phyloP scores from a whole-genome alignment of 2,113 vertebrate genomes.

The Indri indri region DNA sequence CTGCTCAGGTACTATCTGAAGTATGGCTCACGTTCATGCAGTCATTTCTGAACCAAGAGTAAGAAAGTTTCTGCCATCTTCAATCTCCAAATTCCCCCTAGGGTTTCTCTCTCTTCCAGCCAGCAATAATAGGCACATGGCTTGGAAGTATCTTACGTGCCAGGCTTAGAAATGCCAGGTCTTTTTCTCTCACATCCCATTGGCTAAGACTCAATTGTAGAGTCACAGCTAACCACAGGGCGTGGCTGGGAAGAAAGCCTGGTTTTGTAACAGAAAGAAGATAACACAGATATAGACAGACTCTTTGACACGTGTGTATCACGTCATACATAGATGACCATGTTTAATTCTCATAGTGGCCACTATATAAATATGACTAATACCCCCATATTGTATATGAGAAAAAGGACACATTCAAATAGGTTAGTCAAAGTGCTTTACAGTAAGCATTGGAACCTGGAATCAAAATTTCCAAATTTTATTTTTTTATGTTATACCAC shows the following conservation, averaged over 20 bases:
- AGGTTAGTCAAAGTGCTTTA: not conserved
- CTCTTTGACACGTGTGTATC: not conserved
- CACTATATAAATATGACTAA: not conserved
- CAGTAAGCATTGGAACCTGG: not conserved
- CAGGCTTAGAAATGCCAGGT: not conserved
- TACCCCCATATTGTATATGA: not conserved
- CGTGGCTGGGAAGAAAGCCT: not conserved
- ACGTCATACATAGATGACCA: not conserved
- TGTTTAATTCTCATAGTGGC: not conserved
- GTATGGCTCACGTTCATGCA: no score
- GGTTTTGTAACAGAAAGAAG: not conserved
- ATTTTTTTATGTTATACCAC: not conserved
- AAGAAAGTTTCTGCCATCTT: not conserved
- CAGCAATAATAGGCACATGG: not conserved
- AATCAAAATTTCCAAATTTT: not conserved
- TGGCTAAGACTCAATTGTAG: accelerated
- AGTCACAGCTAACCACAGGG: not conserved
- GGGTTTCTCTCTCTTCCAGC: not conserved
- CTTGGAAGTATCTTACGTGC: not conserved
- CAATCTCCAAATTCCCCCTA: not conserved
- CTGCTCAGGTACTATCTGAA: not conserved
- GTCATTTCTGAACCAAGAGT: not conserved
- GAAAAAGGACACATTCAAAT: not conserved
- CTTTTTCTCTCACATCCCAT: not conserved
- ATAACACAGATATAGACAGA: not conserved